A percentile compares a stretch with the other conserved stretches of the same genome.
These are phyloP conservation scores for Mesocentrotus franciscanus DNA, from an alignment of 53 echinoderm and acorn worm species.

Conservation along the genomic window DNA sequence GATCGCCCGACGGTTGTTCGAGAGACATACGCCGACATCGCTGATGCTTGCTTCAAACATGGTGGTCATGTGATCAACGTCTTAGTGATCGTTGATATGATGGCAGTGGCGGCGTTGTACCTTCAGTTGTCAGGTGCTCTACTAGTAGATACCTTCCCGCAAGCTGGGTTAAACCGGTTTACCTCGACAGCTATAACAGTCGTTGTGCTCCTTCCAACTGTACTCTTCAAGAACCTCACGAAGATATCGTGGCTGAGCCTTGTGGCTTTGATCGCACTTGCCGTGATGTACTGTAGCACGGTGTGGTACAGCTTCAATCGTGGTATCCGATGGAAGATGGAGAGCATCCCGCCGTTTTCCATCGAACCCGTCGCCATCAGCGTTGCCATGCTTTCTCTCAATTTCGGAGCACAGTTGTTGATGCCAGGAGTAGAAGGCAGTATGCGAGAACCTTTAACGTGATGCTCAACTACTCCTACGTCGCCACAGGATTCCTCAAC, in stretches of 20 bases:
- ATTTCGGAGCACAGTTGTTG: conserved; percentile 97
- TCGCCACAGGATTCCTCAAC: conserved; percentile 83
- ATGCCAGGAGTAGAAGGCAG: conserved; percentile 98
- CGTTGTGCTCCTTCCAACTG: conserved; percentile 81
- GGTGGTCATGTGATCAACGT: conserved; percentile 87
- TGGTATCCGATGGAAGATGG: conserved; percentile 83
- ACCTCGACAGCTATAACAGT: conserved; percentile 87
- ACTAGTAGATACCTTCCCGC: conserved; percentile 90
- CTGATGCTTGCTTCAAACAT: conserved; percentile 79
- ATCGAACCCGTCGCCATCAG: conserved; percentile 83
- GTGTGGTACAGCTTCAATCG: conserved; percentile 91
- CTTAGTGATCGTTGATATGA: conserved; percentile 92
- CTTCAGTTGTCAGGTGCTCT: conserved; percentile 91
- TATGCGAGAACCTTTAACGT: conserved; percentile 80
- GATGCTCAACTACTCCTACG: conserved; percentile 92
- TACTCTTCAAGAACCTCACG: conserved; percentile 94
- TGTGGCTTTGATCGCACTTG: conserved; percentile 83
- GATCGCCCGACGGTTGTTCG: conserved; percentile 56
- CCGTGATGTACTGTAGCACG: conserved; percentile 88
- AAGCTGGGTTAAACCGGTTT: conserved; percentile 80
- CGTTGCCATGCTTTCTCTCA: conserved; percentile 90
- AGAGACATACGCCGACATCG: conserved; percentile 93
- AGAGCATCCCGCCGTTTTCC: conserved; percentile 78
- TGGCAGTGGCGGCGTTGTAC: conserved; percentile 94
- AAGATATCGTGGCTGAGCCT: conserved; percentile 96